phyloP scores from a whole-genome alignment of 2,888 invertebrate species.

The Hydrotaea diabolus region DNA sequence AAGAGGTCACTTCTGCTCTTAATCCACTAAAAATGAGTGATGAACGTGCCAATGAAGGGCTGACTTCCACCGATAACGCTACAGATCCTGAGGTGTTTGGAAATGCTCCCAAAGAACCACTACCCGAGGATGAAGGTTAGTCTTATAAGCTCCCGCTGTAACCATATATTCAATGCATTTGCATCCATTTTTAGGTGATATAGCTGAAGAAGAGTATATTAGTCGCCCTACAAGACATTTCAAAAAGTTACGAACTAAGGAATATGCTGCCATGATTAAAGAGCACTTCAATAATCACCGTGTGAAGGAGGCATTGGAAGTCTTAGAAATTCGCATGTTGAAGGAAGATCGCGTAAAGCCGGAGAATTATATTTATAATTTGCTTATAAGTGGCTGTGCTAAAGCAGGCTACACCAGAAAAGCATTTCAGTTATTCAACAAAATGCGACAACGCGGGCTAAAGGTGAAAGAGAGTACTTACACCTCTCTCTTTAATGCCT shows the following conservation, averaged over 20 bases:
- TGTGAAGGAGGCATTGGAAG: constrained; percentile 88
- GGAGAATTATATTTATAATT: constrained; percentile 88
- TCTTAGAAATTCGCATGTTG: constrained; percentile 89
- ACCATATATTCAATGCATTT: neutral
- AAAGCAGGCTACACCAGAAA: constrained; percentile 91
- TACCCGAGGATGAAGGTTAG: constrained; percentile 63
- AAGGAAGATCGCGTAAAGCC: constrained; percentile 90
- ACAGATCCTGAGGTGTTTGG: constrained; percentile 75
- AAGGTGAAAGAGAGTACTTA: constrained; percentile 87
- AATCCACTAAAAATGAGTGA: neutral
- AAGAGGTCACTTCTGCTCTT: neutral
- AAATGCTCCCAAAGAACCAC: constrained; percentile 64
- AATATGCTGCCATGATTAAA: constrained; percentile 88
- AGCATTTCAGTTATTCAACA: constrained; percentile 90
- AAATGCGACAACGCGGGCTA: constrained; percentile 89
- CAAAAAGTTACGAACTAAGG: constrained; percentile 83
- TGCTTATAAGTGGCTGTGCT: constrained; percentile 92
- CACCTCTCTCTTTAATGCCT: constrained; percentile 93
- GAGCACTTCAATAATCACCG: constrained; percentile 84
- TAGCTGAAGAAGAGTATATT: constrained; percentile 83
- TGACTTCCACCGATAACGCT: neutral
- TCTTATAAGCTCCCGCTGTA: no score
- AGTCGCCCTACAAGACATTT: constrained; percentile 81
- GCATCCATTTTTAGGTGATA: constrained; percentile 80
- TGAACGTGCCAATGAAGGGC: neutral